These are phyloP conservation scores for Trypoxylus dichotomus DNA, from an alignment of 1,140 invertebrate species.

Conservation along the genomic window DNA sequence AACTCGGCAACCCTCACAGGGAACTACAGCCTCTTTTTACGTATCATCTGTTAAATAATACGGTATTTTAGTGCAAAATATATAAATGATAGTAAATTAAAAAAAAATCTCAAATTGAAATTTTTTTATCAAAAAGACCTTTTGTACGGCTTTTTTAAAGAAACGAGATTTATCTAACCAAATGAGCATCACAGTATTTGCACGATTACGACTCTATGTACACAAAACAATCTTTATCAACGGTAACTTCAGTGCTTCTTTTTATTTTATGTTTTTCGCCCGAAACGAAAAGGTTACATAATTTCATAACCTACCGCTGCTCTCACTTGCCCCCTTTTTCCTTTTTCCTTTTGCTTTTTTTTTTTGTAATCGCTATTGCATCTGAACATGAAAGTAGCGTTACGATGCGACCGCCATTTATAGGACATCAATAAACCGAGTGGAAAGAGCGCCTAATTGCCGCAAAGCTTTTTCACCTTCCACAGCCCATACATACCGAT, in stretches of 20 bases:
- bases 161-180: too few relatives aligned
- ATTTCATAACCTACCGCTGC: not conserved
- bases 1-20: too few relatives aligned
- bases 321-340: not conserved
- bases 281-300: not conserved
- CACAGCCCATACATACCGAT: not conserved
- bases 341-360: not conserved
- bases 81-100: too few relatives aligned
- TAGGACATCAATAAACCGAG: not conserved
- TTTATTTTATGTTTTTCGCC: not conserved
- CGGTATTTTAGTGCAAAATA: too few relatives aligned
- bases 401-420: not conserved
- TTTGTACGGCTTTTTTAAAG: too few relatives aligned
- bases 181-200: too few relatives aligned
- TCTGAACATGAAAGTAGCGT: not conserved
- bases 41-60: too few relatives aligned
- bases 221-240: not conserved
- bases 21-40: too few relatives aligned
- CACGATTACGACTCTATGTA: not conserved
- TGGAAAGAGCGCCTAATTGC: not conserved
- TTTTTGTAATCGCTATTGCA: not conserved
- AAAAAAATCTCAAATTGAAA: too few relatives aligned
- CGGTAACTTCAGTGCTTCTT: not conserved
- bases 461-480: not conserved
- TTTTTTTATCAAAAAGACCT: too few relatives aligned